Base-by-base conservation (phyloP, 2,888 invertebrate genomes). In the Apodemia zela region DNA sequence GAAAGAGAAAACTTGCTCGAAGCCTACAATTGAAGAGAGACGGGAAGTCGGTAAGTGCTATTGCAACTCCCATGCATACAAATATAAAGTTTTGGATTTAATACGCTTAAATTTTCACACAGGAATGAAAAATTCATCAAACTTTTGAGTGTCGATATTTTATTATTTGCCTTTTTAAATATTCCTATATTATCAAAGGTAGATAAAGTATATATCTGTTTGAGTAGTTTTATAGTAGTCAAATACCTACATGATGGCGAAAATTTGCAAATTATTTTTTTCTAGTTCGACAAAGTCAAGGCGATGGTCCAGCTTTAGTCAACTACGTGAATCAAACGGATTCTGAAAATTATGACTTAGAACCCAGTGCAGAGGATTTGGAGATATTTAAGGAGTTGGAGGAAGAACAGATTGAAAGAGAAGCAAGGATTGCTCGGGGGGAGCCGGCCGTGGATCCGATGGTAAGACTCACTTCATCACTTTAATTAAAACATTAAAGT, bases 361-460 rank as follows among this genome's bases (percentile, higher is more conserved):
- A 84, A 62, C 90, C 88, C 0, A 89, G 83, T 65, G 84, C 82
- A 15, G 87, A 88, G 60, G 90, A 91, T 47, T 38, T 87, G 66
- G 89, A 89, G 71, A 84, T 91, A 67, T 88, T 91, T 42, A 85
- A 80, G 0, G 89, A 90, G 49, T 65, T 91, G 42, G 89, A 89
- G 5, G 69, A 75, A 25, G 89, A 89, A 18, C 78, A 84, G 67
- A 68, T 69, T 15, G 88, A 90, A 64, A 73, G 87, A 29, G 81
- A 89, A 60, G 87, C 87, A 1, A 84, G 89, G 70, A 82, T 90
- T 15, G 86, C 81, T 2, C 78, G 88, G n/a, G 90, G 90, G 29
- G 88, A 89, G 61, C 85, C 89, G 0, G 79, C 89, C 60, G 81
- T 89, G 11, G 89, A 90, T 68, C 89, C 89, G 6, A 87, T 87